Conservation (phyloP, 2,888 invertebrate species). For the Sesia apiformis region DNA sequence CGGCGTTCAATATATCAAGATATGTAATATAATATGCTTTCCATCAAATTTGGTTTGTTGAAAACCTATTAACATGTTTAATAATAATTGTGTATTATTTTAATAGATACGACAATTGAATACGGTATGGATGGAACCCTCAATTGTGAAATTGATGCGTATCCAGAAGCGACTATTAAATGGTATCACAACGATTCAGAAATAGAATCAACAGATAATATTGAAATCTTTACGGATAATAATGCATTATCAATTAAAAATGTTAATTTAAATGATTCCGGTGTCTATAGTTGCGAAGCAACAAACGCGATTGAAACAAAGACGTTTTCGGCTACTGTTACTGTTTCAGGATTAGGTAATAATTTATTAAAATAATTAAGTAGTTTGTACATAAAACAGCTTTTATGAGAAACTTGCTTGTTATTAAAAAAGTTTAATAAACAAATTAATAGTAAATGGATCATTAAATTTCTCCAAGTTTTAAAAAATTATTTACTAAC, state of each 20-base stretch:
- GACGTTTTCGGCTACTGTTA: conserved; percentile 23
- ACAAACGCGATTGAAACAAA: conserved; percentile 26
- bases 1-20: too few species aligned
- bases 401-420: too few species aligned
- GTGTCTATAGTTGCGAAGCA: conserved; percentile 39
- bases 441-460: neutral
- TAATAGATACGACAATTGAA: conserved; percentile 38
- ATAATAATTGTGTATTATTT: neutral
- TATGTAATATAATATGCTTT: neutral
- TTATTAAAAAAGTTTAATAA: neutral
- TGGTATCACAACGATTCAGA: conserved; percentile 45
- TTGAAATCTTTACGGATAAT: conserved; percentile 23
- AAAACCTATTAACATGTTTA: too few species aligned
- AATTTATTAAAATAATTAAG: too few species aligned
- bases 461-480: neutral
- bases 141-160: conserved; percentile 42
- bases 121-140: conserved; percentile 38
- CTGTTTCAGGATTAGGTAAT: conserved; percentile 28
- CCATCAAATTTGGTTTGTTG: neutral
- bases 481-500: too few species aligned
- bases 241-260: conserved; percentile 33
- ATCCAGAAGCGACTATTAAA: conserved; percentile 38
- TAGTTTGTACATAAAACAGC: too few species aligned
- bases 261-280: conserved; percentile 38
- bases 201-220: conserved; percentile 18